Evolutionary conservation across 1,140 invertebrate species (phyloP), one percentile per base, ranked within the genome.

Genomic region (Lordiphosa collinella): DNA sequence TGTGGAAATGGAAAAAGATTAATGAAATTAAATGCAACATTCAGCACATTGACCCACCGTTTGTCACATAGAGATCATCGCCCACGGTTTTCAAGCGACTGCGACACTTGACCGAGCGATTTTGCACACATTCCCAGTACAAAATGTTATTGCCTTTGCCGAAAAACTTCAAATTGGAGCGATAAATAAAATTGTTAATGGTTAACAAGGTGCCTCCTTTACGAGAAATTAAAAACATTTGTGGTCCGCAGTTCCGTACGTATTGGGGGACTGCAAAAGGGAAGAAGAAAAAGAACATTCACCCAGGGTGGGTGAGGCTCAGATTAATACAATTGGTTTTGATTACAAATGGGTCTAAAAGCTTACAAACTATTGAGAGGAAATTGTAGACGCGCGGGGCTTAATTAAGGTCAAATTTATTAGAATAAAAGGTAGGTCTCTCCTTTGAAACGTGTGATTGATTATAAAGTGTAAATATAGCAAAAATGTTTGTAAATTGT

Each of bases 121-220:
- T 89, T 31, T 88, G 78, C 2, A 89, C 80, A 38, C 88, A 89
- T 57, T 89, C 88, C 88, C 88, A 89, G 32, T 89, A 89, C 2
- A 89, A 53, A 18, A 87, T 88, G 6, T 89, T 76, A 22, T 63
- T 71, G 35, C 66, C 67, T 18, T 74, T 74, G 36, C 88, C 88
- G 22, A 76, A 87, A 9, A 86, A 78, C 48, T 87, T 88, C 9
- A 88, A 65, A 79, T 89, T 89, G 22, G 88, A 89, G 22, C 88
- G 85, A 50, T 89, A 89, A 4, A 89, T 56, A 18, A 87, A 89
- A 40, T 89, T 82, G 37, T 89, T 87, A 16, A 88, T 76, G n/a
- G 76, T 86, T 16, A 89, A 43, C 31, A 89, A 51, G 0, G 68
- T 78, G 9, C 88, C 88, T 11, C 88, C 88, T 46, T 89, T 89